A percentile compares a stretch with the other conserved stretches of the same genome.
Conservation (phyloP, 35 echinoderm and acorn worm species). For the Antedon bifida region DNA sequence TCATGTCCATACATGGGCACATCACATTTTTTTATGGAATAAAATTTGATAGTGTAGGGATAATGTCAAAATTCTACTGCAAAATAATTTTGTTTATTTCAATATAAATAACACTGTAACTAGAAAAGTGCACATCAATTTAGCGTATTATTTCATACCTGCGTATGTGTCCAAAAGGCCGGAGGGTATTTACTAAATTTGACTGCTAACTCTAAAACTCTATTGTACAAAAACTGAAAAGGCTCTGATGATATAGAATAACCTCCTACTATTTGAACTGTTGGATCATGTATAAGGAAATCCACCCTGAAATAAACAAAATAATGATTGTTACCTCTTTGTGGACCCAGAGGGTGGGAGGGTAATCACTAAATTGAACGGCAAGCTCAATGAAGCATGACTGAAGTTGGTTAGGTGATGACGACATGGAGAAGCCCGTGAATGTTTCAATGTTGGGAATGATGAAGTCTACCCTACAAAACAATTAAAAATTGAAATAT, state of each 20-base stretch:
- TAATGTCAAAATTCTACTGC: too few species aligned
- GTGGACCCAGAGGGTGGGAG: constrained; percentile 88
- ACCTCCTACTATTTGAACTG: neutral
- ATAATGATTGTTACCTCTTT: constrained; percentile 44
- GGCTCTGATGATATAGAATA: neutral
- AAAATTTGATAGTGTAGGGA: too few species aligned
- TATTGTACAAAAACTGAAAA: neutral
- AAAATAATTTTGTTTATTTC: too few species aligned
- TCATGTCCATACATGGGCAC: too few species aligned
- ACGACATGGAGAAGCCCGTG: constrained; percentile 86
- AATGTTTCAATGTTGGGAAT: constrained; percentile 64
- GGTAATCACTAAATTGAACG: constrained; percentile 61
- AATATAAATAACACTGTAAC: neutral
- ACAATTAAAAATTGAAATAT: too few species aligned
- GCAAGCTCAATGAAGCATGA: constrained; percentile 49
- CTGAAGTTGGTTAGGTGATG: constrained; percentile 37
- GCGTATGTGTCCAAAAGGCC: constrained; percentile 49
- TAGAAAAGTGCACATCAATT: neutral
- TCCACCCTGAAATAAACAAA: neutral
- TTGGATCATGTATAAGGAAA: neutral
- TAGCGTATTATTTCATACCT: constrained; percentile 8
- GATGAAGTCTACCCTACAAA: constrained; percentile 84
- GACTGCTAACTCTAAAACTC: constrained; percentile 29
- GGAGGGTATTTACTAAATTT: constrained; percentile 44
- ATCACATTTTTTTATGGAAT: too few species aligned